Conservation (phyloP, 1,140 invertebrate species). For the Cydia amplana region DNA sequence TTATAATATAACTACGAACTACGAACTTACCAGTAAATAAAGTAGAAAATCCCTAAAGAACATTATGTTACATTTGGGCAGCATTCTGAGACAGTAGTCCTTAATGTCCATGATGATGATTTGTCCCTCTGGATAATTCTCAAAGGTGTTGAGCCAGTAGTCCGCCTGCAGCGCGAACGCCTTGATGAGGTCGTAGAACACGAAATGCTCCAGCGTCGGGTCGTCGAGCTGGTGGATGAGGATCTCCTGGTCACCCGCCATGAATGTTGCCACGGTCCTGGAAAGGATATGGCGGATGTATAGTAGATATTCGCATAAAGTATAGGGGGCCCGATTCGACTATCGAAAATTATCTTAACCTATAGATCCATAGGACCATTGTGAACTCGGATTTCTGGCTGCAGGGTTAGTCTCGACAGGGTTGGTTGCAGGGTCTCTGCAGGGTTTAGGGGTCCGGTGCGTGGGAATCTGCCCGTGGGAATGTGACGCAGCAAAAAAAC, state of each 20-base stretch:
- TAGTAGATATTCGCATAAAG: too few species aligned
- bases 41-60: slow-evolving; percentile 59
- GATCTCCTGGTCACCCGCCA: slow-evolving; percentile 49
- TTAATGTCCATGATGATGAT: slow-evolving; percentile 60
- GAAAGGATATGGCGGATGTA: slow-evolving; percentile 30
- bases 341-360: too few species aligned
- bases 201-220: slow-evolving; percentile 51
- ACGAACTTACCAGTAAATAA: slow-evolving; percentile 57
- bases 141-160: slow-evolving; percentile 50
- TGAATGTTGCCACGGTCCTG: slow-evolving; percentile 51
- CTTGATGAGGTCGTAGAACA: slow-evolving; percentile 61
- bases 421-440: too few species aligned
- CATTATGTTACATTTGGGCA: slow-evolving; percentile 63
- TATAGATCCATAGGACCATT: too few species aligned
- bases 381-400: too few species aligned
- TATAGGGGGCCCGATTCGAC: too few species aligned
- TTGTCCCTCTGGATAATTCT: slow-evolving; percentile 52
- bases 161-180: slow-evolving; percentile 54
- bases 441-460: too few species aligned
- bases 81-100: slow-evolving; percentile 49
- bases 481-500: too few species aligned
- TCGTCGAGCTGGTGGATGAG: slow-evolving; percentile 57
- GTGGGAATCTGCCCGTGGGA: too few species aligned
- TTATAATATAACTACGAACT: neutral
- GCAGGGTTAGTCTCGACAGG: too few species aligned